Percentiles rank a stretch among this genome's conserved stretches.
Evolutionary conservation across 2,797 vertebrate genomes (phyloP).

Genomic region (Vultur gryphus): DNA sequence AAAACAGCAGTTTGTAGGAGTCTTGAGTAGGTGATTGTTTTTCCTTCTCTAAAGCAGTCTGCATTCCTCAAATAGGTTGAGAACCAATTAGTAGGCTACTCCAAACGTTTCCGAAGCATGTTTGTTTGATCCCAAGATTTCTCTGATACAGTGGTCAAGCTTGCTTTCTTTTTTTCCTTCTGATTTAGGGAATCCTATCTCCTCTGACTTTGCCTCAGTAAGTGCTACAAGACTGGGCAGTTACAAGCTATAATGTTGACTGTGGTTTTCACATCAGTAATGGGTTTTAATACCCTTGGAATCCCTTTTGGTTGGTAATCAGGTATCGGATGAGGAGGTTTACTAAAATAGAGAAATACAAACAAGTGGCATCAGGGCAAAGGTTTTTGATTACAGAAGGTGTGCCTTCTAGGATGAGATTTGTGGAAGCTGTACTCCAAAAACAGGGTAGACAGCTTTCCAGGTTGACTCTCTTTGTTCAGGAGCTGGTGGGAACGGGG

Average conservation of each 20-base stretch:
- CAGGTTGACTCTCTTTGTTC: not conserved
- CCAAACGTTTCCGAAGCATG: not conserved
- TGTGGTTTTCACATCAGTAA: not conserved
- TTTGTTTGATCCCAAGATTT: not conserved
- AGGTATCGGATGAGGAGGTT: not conserved
- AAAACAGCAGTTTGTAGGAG: conserved; percentile 58
- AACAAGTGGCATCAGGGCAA: not conserved
- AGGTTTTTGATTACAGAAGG: not conserved
- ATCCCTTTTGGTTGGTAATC: not conserved
- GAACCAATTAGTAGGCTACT: conserved; percentile 39
- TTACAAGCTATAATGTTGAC: not conserved
- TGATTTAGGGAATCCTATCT: not conserved
- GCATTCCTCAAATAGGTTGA: conserved; percentile 22
- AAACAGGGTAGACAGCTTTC: conserved; percentile 11
- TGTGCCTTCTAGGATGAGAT: not conserved
- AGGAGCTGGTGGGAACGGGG: not conserved
- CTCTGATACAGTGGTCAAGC: not conserved
- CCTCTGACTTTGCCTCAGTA: not conserved
- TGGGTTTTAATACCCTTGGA: not conserved
- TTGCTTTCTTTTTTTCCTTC: not conserved
- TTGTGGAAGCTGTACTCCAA: not conserved
- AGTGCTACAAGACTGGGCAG: not conserved
- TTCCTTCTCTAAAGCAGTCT: conserved; percentile 38
- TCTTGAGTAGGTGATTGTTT: conserved; percentile 61
- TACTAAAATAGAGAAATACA: not conserved